These are phyloP conservation scores for Chiridota heheva DNA, from an alignment of 35 echinoderm and acorn worm genomes.

Conservation along the genomic window DNA sequence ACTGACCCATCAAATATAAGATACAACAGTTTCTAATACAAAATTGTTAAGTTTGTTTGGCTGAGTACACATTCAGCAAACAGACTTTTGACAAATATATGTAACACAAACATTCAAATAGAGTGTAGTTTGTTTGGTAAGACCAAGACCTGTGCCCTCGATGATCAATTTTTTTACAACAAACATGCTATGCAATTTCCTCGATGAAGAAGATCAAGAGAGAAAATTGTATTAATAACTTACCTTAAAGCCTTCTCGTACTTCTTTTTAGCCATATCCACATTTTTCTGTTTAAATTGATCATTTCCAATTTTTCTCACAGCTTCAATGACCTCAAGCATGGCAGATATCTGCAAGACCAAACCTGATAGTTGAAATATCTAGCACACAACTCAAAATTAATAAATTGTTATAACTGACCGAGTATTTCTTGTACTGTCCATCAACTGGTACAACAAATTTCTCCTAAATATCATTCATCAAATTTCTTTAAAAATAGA, in stretches of 20 bases:
- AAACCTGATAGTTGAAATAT: neutral
- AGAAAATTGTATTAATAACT: too few relatives aligned
- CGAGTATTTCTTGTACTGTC: neutral
- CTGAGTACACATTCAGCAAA: too few relatives aligned
- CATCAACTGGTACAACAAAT: neutral
- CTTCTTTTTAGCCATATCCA: slow-evolving; percentile 58
- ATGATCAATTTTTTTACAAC: too few relatives aligned
- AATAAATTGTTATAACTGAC: neutral
- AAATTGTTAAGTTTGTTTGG: too few relatives aligned
- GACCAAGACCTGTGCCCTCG: too few relatives aligned
- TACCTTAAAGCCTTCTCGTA: slow-evolving; percentile 84
- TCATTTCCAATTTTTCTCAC: slow-evolving; percentile 69
- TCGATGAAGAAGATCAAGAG: too few relatives aligned
- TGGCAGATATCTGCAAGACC: slow-evolving; percentile 42
- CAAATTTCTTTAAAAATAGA: neutral
- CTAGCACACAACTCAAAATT: neutral
- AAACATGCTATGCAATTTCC: too few relatives aligned
- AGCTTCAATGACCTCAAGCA: slow-evolving; percentile 61
- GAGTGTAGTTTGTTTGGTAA: too few relatives aligned
- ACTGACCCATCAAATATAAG: too few relatives aligned
- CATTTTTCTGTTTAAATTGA: slow-evolving; percentile 66
- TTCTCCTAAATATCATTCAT: neutral
- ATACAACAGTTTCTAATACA: too few relatives aligned
- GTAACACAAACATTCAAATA: too few relatives aligned
- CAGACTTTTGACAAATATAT: too few relatives aligned